Conservation (phyloP, 2,797 vertebrate genomes). For the Rhinoraja longicauda region DNA sequence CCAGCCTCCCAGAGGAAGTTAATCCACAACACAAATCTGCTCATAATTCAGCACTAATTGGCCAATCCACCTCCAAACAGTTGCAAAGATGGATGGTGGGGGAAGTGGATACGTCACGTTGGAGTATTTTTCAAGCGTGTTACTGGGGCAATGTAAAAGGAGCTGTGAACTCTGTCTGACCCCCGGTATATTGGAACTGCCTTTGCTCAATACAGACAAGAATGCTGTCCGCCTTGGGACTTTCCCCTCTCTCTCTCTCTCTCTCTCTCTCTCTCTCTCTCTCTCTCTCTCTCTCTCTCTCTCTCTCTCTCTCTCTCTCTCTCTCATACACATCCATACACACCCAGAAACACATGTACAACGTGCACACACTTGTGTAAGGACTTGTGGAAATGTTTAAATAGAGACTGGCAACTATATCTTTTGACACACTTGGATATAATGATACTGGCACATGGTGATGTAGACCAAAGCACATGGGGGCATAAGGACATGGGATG, state of each 20-base stretch:
- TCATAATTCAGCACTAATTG: constrained; percentile 13
- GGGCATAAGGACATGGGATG: neutral
- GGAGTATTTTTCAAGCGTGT: neutral
- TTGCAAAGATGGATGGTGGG: neutral
- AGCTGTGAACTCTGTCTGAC: neutral
- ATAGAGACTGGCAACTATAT: neutral
- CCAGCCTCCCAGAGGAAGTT: neutral
- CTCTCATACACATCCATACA: neutral
- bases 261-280: too few species aligned
- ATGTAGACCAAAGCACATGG: neutral
- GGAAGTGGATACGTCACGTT: constrained; percentile 4
- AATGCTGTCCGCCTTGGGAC: neutral
- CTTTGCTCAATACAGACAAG: neutral
- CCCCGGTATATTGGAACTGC: neutral
- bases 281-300: too few species aligned
- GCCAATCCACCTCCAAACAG: constrained; percentile 15
- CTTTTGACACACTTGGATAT: neutral
- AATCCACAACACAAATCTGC: neutral
- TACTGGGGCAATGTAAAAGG: neutral
- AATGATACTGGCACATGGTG: neutral
- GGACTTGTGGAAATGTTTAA: neutral
- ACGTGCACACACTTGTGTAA: neutral
- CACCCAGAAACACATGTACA: neutral
- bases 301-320: too few species aligned
- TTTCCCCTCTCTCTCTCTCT: too few species aligned